Base-by-base conservation (phyloP, 2,113 vertebrate genomes). In the Ellobius talpinus region DNA sequence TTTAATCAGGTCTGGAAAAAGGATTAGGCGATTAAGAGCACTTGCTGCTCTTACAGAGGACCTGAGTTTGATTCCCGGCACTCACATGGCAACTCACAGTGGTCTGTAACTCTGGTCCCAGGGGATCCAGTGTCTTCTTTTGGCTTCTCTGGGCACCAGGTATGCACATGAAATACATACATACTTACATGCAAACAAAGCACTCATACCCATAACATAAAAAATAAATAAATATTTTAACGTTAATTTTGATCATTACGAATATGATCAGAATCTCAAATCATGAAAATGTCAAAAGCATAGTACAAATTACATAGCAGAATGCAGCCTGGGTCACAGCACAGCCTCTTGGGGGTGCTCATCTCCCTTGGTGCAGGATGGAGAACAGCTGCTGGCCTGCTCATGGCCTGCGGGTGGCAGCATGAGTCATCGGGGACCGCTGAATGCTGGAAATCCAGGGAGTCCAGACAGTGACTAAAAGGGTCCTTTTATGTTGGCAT, bases 201-300 rank as follows among this genome's bases (percentile, higher is more conserved):
- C 19, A 84, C 81, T 7, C 55, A 42, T 29, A 84, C 13, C 39
- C 81, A 42, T 5, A 26, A 9, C 8, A 63, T 63, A 42, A 63
- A 84, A 58, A n/a, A n/a, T n/a, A n/a, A n/a, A 29, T 61, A 84
- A 63, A 39, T 63, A 39, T 29, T 77, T 87, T 42, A 50, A 74
- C 50, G 19, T 66, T 74, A 16, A 42, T 63, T 88, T 76, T 63
- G 65, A 39, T n/a, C 42, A 66, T 47, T 66, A 66, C 17, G 29
- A 93, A 66, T 39, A 73, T 1, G 65, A 58, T 78, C 31, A 89
- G 17, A 90, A 74, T 70, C 91, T 91, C 73, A 89, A 81, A 45
- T 66, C 26, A 70, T 42, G 39, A 65, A 87, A 90, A 42, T 70
- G 17, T 19, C 16, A 42, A 24, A 36, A 55, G 0, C 31, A 55